A percentile compares a stretch with the other conserved stretches of the same genome.
Evolutionary conservation across 2,888 invertebrate genomes (phyloP).

Genomic region (Agonum fuliginosum): DNA sequence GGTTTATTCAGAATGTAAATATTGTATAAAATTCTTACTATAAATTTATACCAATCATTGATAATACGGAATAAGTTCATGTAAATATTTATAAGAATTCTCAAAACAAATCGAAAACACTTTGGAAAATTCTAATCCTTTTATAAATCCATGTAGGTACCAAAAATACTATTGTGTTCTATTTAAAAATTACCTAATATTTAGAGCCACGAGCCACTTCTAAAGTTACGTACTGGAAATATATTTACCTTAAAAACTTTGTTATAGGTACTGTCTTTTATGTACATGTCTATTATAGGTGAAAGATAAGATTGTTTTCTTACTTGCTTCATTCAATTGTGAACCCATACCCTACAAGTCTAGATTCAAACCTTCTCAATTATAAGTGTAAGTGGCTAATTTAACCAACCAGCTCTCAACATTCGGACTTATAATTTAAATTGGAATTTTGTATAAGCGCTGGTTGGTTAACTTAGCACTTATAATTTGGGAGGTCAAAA

Average conservation of each 20-base stretch:
- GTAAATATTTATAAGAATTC: constrained; percentile 10
- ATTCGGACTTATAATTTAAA: too few species aligned
- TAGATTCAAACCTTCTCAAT: too few species aligned
- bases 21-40: neutral
- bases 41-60: neutral
- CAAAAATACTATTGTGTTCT: constrained; percentile 10
- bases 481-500: too few species aligned
- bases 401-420: too few species aligned
- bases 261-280: too few species aligned
- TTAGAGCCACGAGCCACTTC: neutral
- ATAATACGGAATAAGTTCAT: neutral
- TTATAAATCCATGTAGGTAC: neutral
- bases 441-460: too few species aligned
- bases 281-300: neutral
- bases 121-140: constrained; percentile 17
- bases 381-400: too few species aligned
- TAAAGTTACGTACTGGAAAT: neutral
- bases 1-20: neutral
- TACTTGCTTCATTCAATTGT: neutral
- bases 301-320: neutral
- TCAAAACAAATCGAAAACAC: constrained; percentile 18
- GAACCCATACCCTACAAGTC: too few species aligned
- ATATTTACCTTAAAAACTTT: neutral
- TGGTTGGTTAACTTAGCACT: too few species aligned
- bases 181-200: constrained; percentile 25